phyloP scores from a whole-genome alignment of 92 coral and sea anemone genomes.

The Metridium senile region DNA sequence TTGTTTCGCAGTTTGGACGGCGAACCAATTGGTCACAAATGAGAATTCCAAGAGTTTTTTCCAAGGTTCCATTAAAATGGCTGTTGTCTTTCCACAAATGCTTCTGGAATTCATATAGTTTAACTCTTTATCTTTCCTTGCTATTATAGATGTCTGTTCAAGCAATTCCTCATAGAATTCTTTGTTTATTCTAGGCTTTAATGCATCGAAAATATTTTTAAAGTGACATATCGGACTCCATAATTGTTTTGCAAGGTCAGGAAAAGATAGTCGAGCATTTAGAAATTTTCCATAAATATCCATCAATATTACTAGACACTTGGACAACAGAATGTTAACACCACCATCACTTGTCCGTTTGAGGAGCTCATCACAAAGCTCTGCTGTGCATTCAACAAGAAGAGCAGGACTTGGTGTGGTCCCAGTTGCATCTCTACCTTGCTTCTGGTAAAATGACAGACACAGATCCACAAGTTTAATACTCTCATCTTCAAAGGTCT shows the following conservation, averaged over 20 bases:
- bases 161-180: slow-evolving; percentile 10
- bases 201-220: not conserved
- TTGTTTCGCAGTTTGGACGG: slow-evolving; percentile 14
- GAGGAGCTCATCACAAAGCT: slow-evolving; percentile 15
- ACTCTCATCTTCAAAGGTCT: slow-evolving; percentile 26
- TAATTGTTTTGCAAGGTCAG: not conserved
- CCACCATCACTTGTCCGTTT: not conserved
- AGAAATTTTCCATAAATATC: not conserved
- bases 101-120: not conserved
- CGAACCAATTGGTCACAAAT: slow-evolving; percentile 31
- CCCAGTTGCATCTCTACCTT: slow-evolving; percentile 1
- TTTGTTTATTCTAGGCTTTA: not conserved
- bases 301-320: not conserved
- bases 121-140: not conserved
- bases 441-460: slow-evolving; percentile 5
- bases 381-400: slow-evolving; percentile 16
- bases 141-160: not conserved
- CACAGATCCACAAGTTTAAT: slow-evolving; percentile 14
- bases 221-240: not conserved
- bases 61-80: not conserved
- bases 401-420: slow-evolving; percentile 3
- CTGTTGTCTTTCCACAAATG: not conserved
- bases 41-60: not conserved
- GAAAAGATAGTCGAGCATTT: not conserved
- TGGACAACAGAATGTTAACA: not conserved